Conservation (phyloP, 1,140 invertebrate genomes). For the Drosophila sp. region DNA sequence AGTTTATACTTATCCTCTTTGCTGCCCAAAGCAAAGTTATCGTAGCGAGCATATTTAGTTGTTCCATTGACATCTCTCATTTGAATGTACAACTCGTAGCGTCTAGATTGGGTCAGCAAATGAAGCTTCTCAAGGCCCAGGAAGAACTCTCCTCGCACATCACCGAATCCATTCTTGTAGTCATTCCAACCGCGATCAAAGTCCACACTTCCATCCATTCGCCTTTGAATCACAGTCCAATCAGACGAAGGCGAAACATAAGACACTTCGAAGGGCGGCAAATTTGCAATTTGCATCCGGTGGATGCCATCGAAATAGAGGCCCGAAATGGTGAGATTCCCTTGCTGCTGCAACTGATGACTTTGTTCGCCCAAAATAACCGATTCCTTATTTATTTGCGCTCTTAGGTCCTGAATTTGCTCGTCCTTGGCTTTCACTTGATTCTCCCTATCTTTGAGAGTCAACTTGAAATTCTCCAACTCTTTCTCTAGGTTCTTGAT, state of each 20-base stretch:
- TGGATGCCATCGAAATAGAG: conserved; percentile 1
- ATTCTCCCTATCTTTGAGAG: too few relatives aligned
- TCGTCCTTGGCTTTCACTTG: conserved; percentile 2
- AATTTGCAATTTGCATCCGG: not conserved
- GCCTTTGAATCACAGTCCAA: conserved; percentile 86
- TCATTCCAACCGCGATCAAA: conserved; percentile 86
- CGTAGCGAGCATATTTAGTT: conserved; percentile 85
- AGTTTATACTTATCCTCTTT: conserved; percentile 87
- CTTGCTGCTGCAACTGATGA: not conserved
- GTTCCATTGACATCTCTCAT: conserved; percentile 85
- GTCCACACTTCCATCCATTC: conserved; percentile 85
- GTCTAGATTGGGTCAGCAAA: conserved; percentile 84
- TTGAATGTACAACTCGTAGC: conserved; percentile 86
- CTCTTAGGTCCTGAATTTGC: conserved; percentile 1
- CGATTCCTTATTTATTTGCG: not conserved
- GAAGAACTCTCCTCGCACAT: conserved; percentile 86
- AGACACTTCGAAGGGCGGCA: conserved; percentile 8
- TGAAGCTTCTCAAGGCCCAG: conserved; percentile 85
- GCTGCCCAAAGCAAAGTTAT: conserved; percentile 86
- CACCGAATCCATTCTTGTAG: conserved; percentile 86
- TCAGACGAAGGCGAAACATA: conserved; percentile 81
- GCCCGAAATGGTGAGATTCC: not conserved
- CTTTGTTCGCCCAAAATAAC: not conserved
- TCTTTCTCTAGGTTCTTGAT: not conserved
- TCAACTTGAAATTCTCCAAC: not conserved